Conservation (phyloP, 2,797 vertebrate species). For the Rhynchonycteris naso region DNA sequence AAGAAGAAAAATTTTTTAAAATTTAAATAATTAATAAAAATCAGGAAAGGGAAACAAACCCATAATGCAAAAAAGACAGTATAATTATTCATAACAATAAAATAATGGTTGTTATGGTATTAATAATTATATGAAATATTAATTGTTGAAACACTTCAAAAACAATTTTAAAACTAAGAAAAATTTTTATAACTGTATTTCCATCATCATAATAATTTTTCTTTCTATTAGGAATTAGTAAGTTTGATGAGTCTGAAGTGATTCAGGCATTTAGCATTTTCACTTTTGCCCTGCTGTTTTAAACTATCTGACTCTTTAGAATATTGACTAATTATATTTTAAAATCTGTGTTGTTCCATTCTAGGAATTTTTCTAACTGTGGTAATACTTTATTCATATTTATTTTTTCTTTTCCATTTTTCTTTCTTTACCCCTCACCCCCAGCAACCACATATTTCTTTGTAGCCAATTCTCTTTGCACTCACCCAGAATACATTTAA, state of each 20-base stretch:
- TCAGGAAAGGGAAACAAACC: neutral
- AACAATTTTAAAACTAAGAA: neutral
- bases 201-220: neutral
- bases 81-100: neutral
- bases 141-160: neutral
- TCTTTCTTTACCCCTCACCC: fast-evolving
- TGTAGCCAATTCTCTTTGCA: neutral
- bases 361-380: neutral
- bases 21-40: neutral
- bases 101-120: neutral
- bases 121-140: neutral
- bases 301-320: neutral
- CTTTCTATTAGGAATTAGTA: neutral
- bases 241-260: neutral
- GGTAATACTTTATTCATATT: neutral
- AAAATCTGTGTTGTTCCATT: neutral
- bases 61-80: neutral
- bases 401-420: neutral
- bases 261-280: neutral
- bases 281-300: neutral
- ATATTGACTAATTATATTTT: neutral
- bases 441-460: neutral
- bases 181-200: neutral
- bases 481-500: neutral
- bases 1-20: neutral